Base-by-base conservation (phyloP, 2,797 vertebrate genomes). In the Pseudotriccus pelzelni region DNA sequence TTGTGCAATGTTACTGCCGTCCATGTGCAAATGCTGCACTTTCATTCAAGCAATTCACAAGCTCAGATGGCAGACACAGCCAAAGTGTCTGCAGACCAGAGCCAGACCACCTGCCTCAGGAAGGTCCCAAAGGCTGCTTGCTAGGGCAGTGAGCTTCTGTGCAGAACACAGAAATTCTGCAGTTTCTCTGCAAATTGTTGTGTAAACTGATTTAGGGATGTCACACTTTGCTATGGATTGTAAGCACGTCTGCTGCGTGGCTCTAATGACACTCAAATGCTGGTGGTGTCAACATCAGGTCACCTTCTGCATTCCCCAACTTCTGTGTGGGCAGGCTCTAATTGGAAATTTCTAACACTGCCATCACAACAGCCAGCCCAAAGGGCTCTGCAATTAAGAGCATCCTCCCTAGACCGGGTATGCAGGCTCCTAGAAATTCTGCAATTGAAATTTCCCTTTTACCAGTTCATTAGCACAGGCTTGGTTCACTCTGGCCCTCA, bases 161-260 rank as follows among this genome's bases (percentile, higher is more conserved):
- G 22, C 39, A 70, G 49, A 73, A n/a, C 52, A 74, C 25, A 67
- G 62, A 68, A 59, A 43, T 79, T 64, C 58, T 66, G 27, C 53
- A 82, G 36, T 75, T 87, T 72, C 39, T 50, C 46, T 84, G 74
- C n/a, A 84, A 58, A 53, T 4, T 50, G 27, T 28, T 4, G 3
- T 5, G 8, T 21, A 73, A 66, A 7, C 18, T 28, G 32, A 36
- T 67, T 76, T 66, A 73, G 55, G 78, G 73, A 66, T 14, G 27
- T 24, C 55, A 66, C 32, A 14, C 50, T 34, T 70, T 44, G 43
- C 52, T 43, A 6, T 34, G 68, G 22, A 47, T n/a, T 68, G 10
- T 36, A 63, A 67, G 60, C 43, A 66, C 0, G 0, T 62, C 66
- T 5, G 2, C 52, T 80, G 47, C 1, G 1, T 20, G n/a, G 24